Percentiles rank a stretch among this genome's conserved stretches.
Evolutionary conservation across 2,113 vertebrate genomes (phyloP).

Genomic region (Callopanchax toddi): DNA sequence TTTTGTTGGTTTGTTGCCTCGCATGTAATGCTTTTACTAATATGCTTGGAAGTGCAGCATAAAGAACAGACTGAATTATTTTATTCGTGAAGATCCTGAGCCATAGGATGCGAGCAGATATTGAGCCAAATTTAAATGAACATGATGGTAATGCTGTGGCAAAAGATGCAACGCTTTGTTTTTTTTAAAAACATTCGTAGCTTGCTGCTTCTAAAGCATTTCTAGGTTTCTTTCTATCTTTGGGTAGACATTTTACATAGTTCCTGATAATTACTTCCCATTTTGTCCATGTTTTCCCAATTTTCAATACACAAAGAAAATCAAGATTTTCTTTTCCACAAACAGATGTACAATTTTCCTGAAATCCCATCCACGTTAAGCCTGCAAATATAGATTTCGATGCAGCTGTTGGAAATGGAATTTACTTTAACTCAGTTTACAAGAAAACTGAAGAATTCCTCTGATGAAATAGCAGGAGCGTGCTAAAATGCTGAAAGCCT

Average conservation of each 20-base stretch:
- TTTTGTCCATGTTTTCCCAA: neutral
- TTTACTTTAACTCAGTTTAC: neutral
- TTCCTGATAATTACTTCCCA: neutral
- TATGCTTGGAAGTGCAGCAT: slow-evolving; percentile 15
- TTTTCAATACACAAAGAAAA: neutral
- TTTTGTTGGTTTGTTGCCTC: slow-evolving; percentile 34
- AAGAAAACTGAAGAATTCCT: slow-evolving; percentile 2
- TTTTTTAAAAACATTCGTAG: neutral
- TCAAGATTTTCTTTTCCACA: neutral
- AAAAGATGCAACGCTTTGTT: neutral
- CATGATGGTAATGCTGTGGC: neutral
- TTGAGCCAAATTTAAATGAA: neutral
- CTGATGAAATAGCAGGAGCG: slow-evolving; percentile 8
- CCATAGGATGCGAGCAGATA: neutral
- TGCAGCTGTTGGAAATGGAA: slow-evolving; percentile 1
- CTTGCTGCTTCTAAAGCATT: neutral
- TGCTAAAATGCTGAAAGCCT: slow-evolving; percentile 1
- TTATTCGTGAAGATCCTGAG: neutral
- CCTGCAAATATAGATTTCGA: neutral
- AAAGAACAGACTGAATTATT: neutral
- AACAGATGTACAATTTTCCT: neutral
- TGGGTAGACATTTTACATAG: neutral
- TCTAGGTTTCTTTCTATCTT: neutral
- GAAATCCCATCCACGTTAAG: neutral
- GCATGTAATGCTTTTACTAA: slow-evolving; percentile 31